Base-by-base conservation (phyloP, 2,113 vertebrate genomes). In the Zapus hudsonius region DNA sequence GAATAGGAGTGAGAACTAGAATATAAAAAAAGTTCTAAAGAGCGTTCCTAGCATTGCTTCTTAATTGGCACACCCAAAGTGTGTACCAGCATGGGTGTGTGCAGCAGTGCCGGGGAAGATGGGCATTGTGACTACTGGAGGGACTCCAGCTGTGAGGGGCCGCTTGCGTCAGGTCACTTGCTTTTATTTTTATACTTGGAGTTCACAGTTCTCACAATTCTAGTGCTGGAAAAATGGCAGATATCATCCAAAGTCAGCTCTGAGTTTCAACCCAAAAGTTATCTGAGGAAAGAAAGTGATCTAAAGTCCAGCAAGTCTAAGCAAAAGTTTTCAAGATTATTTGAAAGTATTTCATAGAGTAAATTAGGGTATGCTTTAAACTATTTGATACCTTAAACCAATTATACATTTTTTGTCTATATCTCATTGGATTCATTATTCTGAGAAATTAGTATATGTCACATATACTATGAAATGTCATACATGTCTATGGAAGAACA, bases 391-490 rank as follows among this genome's bases (percentile, higher is more conserved):
- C 1, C 27, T 66, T 89, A 75, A 92, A 1, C 17, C 64, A 7
- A 55, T 36, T 89, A 4, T 84, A 66, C 4, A 66, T 40, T 87
- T 86, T 81, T 4, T 63, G 67, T 92, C 17, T 85, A 16, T 88
- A 31, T 87, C 40, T n/a, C 22, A 3, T 89, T 36, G 27, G 38
- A 52, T 64, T 89, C 25, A 36, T 61, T 79, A 61, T 57, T 80
- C 78, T 79, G 42, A 94, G 38, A 95, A 93, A 94, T 78, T 44
- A 88, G 42, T 8, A 44, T 42, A 52, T 52, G 52, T 12, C 52
- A 52, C 52, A 52, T 47, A 12, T 47, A 47, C 47, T n/a, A 47
- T 23, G 29, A 67, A n/a, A 63, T 63, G 23, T 67, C 31, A 23
- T 57, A 59, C 33, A 79, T 78, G 15, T 75, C 7, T 61, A 57